These are phyloP conservation scores for Hassar affinis DNA, from an alignment of 2,113 vertebrate species.

Conservation along the genomic window DNA sequence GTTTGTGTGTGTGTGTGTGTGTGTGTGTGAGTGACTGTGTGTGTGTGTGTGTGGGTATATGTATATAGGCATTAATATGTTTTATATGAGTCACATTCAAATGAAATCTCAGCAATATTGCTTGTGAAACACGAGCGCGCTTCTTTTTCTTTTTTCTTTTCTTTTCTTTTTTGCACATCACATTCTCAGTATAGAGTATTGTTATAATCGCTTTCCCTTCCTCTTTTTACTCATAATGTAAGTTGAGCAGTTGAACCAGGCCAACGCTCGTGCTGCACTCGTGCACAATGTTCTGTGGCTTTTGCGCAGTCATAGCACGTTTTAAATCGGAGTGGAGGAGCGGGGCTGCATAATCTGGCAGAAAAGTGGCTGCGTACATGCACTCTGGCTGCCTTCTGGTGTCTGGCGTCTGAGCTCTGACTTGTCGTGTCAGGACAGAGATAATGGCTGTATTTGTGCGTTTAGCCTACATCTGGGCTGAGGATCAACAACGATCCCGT, in stretches of 20 bases:
- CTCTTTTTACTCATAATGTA: slow-evolving; percentile 15
- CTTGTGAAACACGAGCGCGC: background rate
- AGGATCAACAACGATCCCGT: background rate
- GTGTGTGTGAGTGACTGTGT: too few species aligned
- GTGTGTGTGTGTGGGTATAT: background rate
- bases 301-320: slow-evolving; percentile 15
- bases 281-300: slow-evolving; percentile 12
- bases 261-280: slow-evolving; percentile 6
- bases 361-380: too few species aligned
- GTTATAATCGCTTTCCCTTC: background rate
- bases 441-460: background rate
- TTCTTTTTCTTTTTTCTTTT: background rate
- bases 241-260: slow-evolving; percentile 11
- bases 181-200: background rate
- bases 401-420: background rate
- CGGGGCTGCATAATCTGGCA: background rate
- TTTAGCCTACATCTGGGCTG: background rate
- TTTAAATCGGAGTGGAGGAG: background rate
- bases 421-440: too few species aligned
- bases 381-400: too few species aligned
- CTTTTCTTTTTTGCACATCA: background rate
- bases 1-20: too few species aligned
- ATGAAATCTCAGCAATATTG: background rate
- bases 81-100: background rate
- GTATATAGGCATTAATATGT: background rate